These are phyloP conservation scores for Schizaphis graminum DNA, from an alignment of 2,888 invertebrate genomes.

Conservation along the genomic window DNA sequence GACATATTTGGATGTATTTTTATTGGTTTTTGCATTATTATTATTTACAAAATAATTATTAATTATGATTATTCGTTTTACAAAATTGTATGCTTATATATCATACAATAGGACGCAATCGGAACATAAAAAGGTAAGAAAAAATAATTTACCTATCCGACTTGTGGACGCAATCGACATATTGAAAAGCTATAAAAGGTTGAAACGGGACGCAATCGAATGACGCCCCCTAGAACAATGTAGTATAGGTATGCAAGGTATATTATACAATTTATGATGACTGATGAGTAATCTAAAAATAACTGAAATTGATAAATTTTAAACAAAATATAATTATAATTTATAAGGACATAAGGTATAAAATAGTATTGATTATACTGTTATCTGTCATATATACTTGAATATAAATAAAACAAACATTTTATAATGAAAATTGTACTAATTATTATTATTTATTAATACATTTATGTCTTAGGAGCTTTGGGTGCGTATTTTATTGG, in stretches of 20 bases:
- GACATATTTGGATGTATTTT: no score
- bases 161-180: no score
- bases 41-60: no score
- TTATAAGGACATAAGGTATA: not conserved
- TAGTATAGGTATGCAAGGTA: not conserved
- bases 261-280: not conserved
- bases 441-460: not conserved
- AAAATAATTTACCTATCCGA: no score
- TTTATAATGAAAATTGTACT: not conserved
- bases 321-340: not conserved
- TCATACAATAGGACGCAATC: no score
- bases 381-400: not conserved
- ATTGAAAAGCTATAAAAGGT: no score
- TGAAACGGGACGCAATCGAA: no score
- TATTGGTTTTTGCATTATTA: no score
- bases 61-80: no score
- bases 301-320: not conserved
- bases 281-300: not conserved
- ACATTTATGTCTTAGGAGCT: not conserved
- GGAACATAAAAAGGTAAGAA: no score
- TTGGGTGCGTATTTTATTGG: slow-evolving; percentile 15
- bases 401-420: not conserved
- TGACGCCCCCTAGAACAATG: no score
- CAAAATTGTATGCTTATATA: no score
- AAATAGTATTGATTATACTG: not conserved